Evolutionary conservation across 2,797 vertebrate genomes (phyloP), one percentile per base, ranked within the genome.

Genomic region (Sebastes umbrosus): DNA sequence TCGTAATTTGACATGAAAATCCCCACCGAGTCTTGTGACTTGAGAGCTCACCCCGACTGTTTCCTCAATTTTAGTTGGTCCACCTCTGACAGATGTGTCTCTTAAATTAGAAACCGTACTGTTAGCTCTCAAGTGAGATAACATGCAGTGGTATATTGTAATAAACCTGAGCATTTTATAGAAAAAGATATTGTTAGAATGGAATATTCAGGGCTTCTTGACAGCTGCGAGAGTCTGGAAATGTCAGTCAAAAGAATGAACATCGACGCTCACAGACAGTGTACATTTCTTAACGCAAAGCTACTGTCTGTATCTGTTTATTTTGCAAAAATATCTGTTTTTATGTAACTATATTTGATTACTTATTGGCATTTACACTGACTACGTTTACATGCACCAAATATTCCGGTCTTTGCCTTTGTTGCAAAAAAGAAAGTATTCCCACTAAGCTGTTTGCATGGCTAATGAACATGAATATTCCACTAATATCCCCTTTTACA

Each of bases 71-170:
- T 75, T 62, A 52, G 75, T 81, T 57, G 71, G 75, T 69, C 52
- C 39, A 84, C 66, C 84, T 82, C 69, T 67, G 68, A 73, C 73
- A 20, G 72, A 80, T 76, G 74, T 39, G 70, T 63, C 69, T 87
- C 78, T 58, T 77, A 75, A 87, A 80, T 80, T 90, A 86, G 69
- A 84, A 90, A 84, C 50, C 13, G 76, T 4, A n/a, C 73, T 80
- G 31, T 66, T 54, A 55, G 52, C 63, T 69, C 54, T 78, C 68
- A 78, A 58, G 65, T 67, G 55, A 62, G 73, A 71, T 39, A 67
- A 64, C 36, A 55, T 31, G 75, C 75, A 29, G 55, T 3, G 24
- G 54, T 52, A 46, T 62, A 46, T 31, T 32, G 9, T 32, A 62
- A 80, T 31, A 63, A 63, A 62, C 32, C 65, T 65, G 54, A 52